Evolutionary conservation across 2,888 invertebrate genomes (phyloP), one percentile per base, ranked within the genome.

Genomic region (Nomada goodeniana): DNA sequence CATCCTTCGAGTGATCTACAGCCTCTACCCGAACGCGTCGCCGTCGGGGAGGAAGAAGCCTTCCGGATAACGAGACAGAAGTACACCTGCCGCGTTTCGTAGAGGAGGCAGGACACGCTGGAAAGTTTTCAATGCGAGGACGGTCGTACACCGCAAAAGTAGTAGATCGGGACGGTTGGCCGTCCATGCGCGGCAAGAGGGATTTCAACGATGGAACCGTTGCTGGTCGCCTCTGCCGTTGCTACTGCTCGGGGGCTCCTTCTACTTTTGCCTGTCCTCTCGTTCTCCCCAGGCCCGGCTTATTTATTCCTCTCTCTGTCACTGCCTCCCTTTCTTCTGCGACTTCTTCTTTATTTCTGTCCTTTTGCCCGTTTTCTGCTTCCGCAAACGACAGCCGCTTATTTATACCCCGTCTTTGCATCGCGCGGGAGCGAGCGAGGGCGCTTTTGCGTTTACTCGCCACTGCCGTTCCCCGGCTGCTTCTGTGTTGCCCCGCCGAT

Each of bases 301-400:
- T 92, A 92, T 93, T 92, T 92, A 92, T 92, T 92, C 92, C 90
- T 91, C 89, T 92, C 92, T 91, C 90, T 89, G 90, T 91, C 89
- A 86, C 90, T 90, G 89, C 89, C 90, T 90, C 89, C 91, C 91
- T 89, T 87, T 88, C 89, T 86, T 84, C 89, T 84, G 83, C 88
- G 78, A 73, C 89, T 89, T 88, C 90, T 89, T 90, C 91, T 91
- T 92, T 91, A 91, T 91, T 92, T 91, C 90, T 91, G 90, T 93
- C 90, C 90, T 92, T 93, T 93, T 93, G 91, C 86, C 92, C 91
- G 92, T 93, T 93, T 93, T 93, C 92, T 93, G 92, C 93, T 93
- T 93, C 93, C 93, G 93, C 93, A 93, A 93, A 93, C 93, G 93
- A 93, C 93, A 93, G 93, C 92, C 93, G 92, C 92, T 93, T 93